Conservation (phyloP, 2,797 vertebrate species). For the Eulemur rubriventer region DNA sequence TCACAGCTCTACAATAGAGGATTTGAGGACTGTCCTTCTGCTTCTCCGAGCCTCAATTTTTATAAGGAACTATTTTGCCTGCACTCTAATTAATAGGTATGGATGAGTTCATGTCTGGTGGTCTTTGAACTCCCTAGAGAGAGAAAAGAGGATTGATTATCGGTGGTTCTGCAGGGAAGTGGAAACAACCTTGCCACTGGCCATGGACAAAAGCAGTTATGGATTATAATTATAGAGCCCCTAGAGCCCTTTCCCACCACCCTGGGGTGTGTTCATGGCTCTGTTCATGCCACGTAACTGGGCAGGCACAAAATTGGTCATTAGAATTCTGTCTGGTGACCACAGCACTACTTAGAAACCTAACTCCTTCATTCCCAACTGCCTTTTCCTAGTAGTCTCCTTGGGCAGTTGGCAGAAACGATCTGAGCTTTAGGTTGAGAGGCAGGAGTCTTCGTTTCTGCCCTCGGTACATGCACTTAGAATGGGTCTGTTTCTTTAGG, state of each 20-base stretch:
- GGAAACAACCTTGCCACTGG: background rate
- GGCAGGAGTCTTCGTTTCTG: background rate
- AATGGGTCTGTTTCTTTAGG: background rate
- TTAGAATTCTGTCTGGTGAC: background rate
- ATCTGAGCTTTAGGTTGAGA: background rate
- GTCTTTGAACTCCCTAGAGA: background rate
- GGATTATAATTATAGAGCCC: background rate
- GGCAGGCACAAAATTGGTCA: background rate
- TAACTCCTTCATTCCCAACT: background rate
- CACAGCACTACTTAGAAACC: background rate
- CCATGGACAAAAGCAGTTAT: background rate
- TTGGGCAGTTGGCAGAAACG: background rate
- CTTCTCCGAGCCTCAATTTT: background rate
- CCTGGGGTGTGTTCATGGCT: background rate
- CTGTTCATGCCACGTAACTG: background rate
- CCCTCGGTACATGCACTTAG: background rate
- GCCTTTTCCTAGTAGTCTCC: background rate
- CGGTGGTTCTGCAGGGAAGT: background rate
- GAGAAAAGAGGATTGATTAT: too few relatives aligned
- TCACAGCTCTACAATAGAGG: background rate
- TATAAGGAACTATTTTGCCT: background rate
- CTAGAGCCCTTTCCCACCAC: background rate
- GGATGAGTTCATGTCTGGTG: background rate
- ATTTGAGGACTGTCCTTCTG: background rate
- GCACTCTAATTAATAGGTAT: background rate